Conservation (phyloP, 2,113 vertebrate species). For the Pelmatolapia mariae region DNA sequence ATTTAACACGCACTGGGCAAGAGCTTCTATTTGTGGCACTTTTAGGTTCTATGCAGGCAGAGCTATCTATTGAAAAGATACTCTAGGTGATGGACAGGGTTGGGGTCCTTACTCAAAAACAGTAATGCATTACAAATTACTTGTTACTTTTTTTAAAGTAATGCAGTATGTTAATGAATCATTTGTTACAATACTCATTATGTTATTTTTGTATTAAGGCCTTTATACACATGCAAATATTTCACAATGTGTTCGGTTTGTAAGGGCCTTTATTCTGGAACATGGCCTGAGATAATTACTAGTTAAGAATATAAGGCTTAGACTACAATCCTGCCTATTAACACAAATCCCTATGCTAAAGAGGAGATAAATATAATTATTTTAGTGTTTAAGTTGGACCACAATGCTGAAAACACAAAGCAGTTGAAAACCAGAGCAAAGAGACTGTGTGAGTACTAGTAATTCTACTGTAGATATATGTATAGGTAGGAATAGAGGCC, state of each 20-base stretch:
- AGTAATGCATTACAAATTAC: neutral
- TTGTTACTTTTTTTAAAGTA: neutral
- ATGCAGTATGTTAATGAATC: neutral
- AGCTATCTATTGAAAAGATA: neutral
- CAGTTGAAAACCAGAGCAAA: neutral
- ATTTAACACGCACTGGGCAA: constrained; percentile 36
- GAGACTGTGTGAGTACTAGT: neutral
- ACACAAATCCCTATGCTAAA: neutral
- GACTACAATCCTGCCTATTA: neutral
- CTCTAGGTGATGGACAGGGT: neutral
- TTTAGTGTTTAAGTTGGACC: neutral
- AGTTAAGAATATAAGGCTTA: neutral
- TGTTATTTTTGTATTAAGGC: neutral
- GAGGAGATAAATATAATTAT: neutral
- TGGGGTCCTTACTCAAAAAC: neutral
- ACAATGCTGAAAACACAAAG: neutral
- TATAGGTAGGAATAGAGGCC: neutral
- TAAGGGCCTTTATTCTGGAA: neutral
- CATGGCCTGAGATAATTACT: neutral
- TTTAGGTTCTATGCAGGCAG: constrained; percentile 1
- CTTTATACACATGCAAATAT: neutral
- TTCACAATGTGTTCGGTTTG: neutral
- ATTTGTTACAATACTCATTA: neutral
- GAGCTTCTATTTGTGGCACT: constrained; percentile 38
- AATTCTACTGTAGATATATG: neutral